Base-by-base conservation (phyloP, 2,888 invertebrate genomes). In the Neoscelio sp. region DNA sequence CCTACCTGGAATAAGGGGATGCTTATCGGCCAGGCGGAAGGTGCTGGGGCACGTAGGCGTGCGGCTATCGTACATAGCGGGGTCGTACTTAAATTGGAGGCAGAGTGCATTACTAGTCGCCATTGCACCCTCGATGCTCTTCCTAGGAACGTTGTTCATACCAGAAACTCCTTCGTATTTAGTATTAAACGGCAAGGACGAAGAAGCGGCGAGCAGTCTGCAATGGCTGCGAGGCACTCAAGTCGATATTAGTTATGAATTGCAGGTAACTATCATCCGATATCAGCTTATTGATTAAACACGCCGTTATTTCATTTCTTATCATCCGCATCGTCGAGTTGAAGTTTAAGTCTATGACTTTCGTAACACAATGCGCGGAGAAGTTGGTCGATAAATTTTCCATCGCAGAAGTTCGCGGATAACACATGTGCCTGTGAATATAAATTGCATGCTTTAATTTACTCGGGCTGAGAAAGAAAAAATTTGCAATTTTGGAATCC, bases 131-230 rank as follows among this genome's bases (percentile, higher is more conserved):
- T 91, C 96, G 60, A 93, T 96, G 76, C 93, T 96, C 76, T 95
- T 96, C 90, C 91, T 95, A 78, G 94, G 95, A 3, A 94, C 95
- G 65, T 92, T 95, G 56, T 94, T 94, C 88, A 94, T 97, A 86
- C 97, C 97, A 23, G 98, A 98, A 91, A 97, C 97, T 33, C 98
- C 98, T 10, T 95, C 96, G 87, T 96, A 95, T 90, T 92, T 96
- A 76, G 94, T 96, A 2, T 92, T 96, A 1, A 94, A 94, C 62
- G 96, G 96, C 1, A 93, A 94, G 86, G 95, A 96, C 85, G 93
- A 94, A 78, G 94, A 95, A 87, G 96, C 96, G 1, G 90, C 89
- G 67, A 89, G 87, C 86, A 95, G 97, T 30, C 91, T 98, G 12
- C 93, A 95, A 50, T 96, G 96, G 95, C 91, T 98, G 12, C 92